Percentiles rank a stretch among this genome's conserved stretches.
These are phyloP conservation scores for Aphidius colemani DNA, from an alignment of 2,888 invertebrate genomes.

Conservation along the genomic window DNA sequence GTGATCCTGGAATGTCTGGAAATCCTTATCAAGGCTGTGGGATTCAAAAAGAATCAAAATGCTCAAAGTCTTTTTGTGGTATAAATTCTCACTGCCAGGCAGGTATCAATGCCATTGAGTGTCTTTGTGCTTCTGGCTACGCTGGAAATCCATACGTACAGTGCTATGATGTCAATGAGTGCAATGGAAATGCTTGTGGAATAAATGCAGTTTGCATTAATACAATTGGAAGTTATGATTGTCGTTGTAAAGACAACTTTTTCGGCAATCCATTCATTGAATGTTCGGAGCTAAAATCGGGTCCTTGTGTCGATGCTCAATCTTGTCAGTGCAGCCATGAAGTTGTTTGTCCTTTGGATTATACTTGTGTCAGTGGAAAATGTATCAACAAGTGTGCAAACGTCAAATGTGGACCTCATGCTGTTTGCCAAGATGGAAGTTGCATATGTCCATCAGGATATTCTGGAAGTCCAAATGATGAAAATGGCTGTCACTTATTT, in stretches of 20 bases:
- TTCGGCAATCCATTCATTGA: constrained; percentile 87
- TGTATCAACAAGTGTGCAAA: constrained; percentile 80
- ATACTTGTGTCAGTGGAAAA: constrained; percentile 72
- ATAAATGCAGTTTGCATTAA: constrained; percentile 89
- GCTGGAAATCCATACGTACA: constrained; percentile 86
- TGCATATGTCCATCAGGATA: constrained; percentile 82
- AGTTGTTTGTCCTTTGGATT: constrained; percentile 77
- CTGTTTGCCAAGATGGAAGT: constrained; percentile 78
- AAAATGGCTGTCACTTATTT: constrained; percentile 73
- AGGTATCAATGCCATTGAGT: constrained; percentile 75
- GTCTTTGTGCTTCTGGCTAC: constrained; percentile 81
- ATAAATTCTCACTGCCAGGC: constrained; percentile 79
- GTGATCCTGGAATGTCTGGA: constrained; percentile 81
- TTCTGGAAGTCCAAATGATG: constrained; percentile 75
- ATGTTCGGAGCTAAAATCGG: constrained; percentile 74
- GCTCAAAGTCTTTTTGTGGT: constrained; percentile 76
- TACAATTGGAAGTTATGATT: constrained; percentile 85
- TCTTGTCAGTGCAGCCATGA: constrained; percentile 74
- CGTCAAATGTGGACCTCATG: constrained; percentile 79
- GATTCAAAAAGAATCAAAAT: constrained; percentile 72
- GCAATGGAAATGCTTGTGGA: constrained; percentile 78
- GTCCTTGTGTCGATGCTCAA: constrained; percentile 72
- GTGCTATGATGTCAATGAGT: constrained; percentile 85
- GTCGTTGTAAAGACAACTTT: constrained; percentile 82
- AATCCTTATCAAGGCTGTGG: constrained; percentile 87